A percentile compares a stretch with the other conserved stretches of the same genome.
phyloP scores from a whole-genome alignment of 2,797 vertebrate genomes.

The Gallinago solitaria region DNA sequence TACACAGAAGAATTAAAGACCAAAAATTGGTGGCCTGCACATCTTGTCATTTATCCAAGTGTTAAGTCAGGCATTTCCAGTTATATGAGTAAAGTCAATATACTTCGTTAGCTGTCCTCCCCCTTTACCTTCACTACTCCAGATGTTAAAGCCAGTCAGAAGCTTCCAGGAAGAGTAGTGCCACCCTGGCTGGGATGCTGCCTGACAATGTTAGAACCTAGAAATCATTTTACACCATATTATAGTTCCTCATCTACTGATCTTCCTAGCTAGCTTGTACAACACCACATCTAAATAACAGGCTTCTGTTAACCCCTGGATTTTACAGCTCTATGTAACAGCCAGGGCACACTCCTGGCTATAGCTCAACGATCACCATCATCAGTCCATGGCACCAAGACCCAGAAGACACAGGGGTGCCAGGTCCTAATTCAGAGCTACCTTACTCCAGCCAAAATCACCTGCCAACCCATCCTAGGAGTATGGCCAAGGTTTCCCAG shows the following conservation, averaged over 20 bases:
- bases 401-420: not conserved
- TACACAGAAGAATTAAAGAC: not conserved
- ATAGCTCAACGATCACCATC: accelerated
- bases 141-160: not conserved
- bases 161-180: accelerated
- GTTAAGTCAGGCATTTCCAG: not conserved
- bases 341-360: not conserved
- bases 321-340: not conserved
- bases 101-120: not conserved
- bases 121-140: not conserved
- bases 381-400: accelerated
- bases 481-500: not conserved
- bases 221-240: not conserved
- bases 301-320: not conserved
- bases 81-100: not conserved
- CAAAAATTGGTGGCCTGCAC: not conserved
- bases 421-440: not conserved
- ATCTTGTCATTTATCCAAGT: not conserved
- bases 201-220: not conserved
- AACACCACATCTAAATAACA: not conserved
- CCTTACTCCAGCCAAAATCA: not conserved
- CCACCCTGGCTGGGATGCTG: not conserved
- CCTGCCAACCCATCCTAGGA: not conserved
- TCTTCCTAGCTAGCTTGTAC: not conserved
- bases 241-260: not conserved